Evolutionary conservation across 2,797 vertebrate genomes (phyloP), one percentile per base, ranked within the genome.

Genomic region (Melanotaenia pygmaea): DNA sequence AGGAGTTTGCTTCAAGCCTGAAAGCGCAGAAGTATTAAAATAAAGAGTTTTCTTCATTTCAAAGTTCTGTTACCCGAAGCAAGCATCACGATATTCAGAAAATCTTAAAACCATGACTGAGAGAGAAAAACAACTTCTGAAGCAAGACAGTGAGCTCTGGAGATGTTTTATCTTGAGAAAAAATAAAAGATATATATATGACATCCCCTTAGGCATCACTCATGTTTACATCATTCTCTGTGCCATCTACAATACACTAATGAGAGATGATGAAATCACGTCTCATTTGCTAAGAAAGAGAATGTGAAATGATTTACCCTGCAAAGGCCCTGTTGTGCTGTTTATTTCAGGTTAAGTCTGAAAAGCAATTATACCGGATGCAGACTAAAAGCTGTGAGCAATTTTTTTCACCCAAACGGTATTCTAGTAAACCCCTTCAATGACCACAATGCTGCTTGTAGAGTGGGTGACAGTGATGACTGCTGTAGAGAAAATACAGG

Each of bases 221-320:
- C 69, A 45, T 88, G 85, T 91, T 92, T 88, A 88, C 89, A 88
- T 89, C 90, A 88, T 89, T 84, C 86, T 84, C 86, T 63, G 63
- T 79, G 82, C 73, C 79, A 82, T 87, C 83, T 59, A 81, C 63
- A 64, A 79, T 70, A 43, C 64, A 56, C 76, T 81, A 85, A 86
- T 82, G 84, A 82, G 87, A 83, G 63, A 77, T 81, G 87, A 92
- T 90, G 81, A 90, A 89, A 93, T 82, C 12, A 11, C 43, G 35
- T 81, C 78, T 86, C 82, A 81, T 87, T 87, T 77, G 74, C 40
- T 61, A 67, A 69, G 53, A 74, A 67, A 59, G 20, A 45, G 73
- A 76, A 56, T 56, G 60, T 37, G 50, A 79, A 79, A 58, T 67
- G 40, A 74, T 68, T 80, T 77, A 72, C 53, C 59, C 75, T 54